phyloP scores from a whole-genome alignment of 2,113 vertebrate species.

The Elgaria multicarinata region DNA sequence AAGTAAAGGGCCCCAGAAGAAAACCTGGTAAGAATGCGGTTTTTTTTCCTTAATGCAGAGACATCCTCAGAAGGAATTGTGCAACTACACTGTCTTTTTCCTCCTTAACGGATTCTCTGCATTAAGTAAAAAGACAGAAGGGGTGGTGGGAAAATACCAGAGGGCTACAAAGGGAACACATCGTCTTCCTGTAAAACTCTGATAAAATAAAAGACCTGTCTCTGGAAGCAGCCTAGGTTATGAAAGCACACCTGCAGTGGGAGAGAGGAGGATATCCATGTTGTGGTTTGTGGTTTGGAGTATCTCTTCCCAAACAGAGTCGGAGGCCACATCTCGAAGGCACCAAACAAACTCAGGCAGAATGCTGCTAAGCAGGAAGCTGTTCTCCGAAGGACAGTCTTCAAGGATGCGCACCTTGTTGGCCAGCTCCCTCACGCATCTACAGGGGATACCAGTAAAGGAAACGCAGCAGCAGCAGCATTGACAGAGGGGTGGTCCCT shows the following conservation, averaged over 20 bases:
- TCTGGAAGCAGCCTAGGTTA: too few species aligned
- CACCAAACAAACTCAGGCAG: constrained; percentile 24
- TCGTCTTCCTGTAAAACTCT: too few species aligned
- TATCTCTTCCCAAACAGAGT: neutral
- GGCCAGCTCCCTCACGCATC: neutral
- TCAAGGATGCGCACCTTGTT: neutral
- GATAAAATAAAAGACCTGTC: too few species aligned
- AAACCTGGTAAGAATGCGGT: too few species aligned
- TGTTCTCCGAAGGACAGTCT: neutral
- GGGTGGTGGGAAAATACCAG: too few species aligned
- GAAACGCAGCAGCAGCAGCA: neutral
- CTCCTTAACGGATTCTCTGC: too few species aligned
- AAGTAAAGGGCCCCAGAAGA: too few species aligned
- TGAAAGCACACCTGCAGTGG: neutral
- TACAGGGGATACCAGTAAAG: neutral
- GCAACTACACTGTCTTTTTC: too few species aligned
- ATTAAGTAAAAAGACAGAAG: too few species aligned
- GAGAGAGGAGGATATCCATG: neutral
- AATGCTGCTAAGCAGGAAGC: neutral
- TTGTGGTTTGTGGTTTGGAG: neutral
- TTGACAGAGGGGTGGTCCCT: neutral
- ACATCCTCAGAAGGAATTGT: too few species aligned
- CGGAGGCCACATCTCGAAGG: neutral
- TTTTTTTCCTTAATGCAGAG: too few species aligned
- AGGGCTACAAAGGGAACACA: too few species aligned